Evolutionary conservation across 2,888 invertebrate genomes (phyloP), one percentile per base, ranked within the genome.

Genomic region (Apodemia zela): DNA sequence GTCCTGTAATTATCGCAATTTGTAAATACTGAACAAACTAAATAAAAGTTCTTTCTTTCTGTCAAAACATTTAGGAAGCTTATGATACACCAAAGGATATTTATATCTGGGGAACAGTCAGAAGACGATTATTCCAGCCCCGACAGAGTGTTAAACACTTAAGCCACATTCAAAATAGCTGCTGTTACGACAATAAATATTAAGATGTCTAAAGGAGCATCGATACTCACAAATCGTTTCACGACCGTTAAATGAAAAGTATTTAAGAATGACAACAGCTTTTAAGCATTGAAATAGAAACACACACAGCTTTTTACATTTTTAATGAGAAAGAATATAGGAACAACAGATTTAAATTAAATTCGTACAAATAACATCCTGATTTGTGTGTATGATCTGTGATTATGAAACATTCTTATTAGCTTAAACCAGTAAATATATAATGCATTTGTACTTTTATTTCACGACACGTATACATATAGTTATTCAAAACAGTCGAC

Each of bases 201-300:
- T 63, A 68, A 67, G 67, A 67, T 65, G 65, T 61, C 68, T 66
- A 66, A 69, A 69, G 67, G 68, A 69, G 63, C 72, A 71, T 72
- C 81, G 80, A 83, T 82, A 77, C 78, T 79, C 80, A 85, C 85
- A 87, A 87, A 88, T 87, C 83, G 82, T 75, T 87, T 72, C 71
- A 75, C 66, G 66, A 64, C 54, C 54, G 54, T 54, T 54, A 54
- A 25, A 54, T 54, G 21, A 54, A 54, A 54, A 54, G 54, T 58
- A 62, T 64, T 67, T 49, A 29, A 35, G 54, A 60, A 62, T 59
- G 61, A 63, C 63, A 59, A 54, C 54, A 54, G 54, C 54, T 54
- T 63, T 58, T 59, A 63, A 63, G 47, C 33, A 42, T 59, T 5
- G 10, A 54, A 54, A 54, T 54, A 54, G 54, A 54, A 54, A 45